A percentile compares a stretch with the other conserved stretches of the same genome.
These are phyloP conservation scores for Mesitornis unicolor DNA, from an alignment of 2,113 vertebrate species.

Conservation along the genomic window DNA sequence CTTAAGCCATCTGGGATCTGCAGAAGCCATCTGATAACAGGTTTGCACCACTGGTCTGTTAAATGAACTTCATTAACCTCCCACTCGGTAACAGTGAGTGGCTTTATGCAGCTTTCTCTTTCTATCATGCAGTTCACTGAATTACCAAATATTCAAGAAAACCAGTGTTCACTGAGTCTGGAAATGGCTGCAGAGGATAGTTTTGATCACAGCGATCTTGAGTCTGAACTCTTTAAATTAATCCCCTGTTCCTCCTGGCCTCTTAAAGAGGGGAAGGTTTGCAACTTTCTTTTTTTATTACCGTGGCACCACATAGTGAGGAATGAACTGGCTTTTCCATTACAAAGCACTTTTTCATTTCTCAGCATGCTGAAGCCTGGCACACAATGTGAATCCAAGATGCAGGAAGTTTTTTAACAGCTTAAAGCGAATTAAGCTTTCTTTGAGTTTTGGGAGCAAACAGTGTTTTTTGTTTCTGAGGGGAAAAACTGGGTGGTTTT, in stretches of 20 bases:
- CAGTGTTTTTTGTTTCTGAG: conserved; percentile 14
- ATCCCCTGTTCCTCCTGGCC: not conserved
- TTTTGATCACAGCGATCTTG: not conserved
- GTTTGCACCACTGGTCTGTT: conserved; percentile 54
- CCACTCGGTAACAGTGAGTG: not conserved
- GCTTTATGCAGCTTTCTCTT: not conserved
- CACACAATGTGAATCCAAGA: conserved; percentile 28
- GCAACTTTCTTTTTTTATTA: conserved; percentile 10
- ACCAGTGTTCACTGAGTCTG: not conserved
- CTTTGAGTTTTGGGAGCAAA: conserved; percentile 40
- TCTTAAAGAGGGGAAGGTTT: not conserved
- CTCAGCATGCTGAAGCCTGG: conserved; percentile 26
- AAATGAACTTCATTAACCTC: conserved; percentile 59
- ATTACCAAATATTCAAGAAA: conserved; percentile 6
- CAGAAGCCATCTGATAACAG: conserved; percentile 27
- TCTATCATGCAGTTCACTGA: not conserved
- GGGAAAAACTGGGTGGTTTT: conserved; percentile 6
- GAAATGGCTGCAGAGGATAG: not conserved
- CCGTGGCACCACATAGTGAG: not conserved
- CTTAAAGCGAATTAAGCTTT: conserved; percentile 35
- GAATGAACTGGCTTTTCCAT: conserved; percentile 17
- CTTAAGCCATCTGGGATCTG: conserved; percentile 27
- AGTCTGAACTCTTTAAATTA: not conserved
- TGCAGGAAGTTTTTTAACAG: conserved; percentile 23
- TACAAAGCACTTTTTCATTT: conserved; percentile 54